Conservation (phyloP, 2,888 invertebrate species). For the Lithophane socia region DNA sequence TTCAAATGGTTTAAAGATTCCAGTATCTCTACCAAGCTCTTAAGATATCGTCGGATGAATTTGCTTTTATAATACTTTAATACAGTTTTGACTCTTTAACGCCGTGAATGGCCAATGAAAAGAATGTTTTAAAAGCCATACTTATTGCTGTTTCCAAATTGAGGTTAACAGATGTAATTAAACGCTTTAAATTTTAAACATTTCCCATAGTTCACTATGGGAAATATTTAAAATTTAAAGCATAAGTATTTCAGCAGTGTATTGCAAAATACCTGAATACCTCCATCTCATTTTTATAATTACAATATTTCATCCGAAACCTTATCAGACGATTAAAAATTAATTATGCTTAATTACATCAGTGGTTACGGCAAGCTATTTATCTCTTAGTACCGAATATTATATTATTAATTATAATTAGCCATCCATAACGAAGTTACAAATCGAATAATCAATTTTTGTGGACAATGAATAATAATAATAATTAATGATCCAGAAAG, state of each 20-base stretch:
- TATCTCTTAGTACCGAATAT: constrained; percentile 27
- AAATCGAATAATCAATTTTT: constrained; percentile 10
- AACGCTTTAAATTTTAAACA: background rate
- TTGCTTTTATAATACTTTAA: constrained; percentile 1
- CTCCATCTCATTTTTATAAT: constrained; percentile 21
- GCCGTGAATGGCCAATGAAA: background rate
- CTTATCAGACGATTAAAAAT: constrained; percentile 24
- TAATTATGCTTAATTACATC: constrained; percentile 32
- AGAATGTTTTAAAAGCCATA: background rate
- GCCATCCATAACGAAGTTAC: constrained; percentile 3
- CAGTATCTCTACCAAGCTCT: constrained; percentile 9
- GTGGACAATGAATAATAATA: background rate
- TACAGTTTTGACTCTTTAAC: constrained; percentile 1
- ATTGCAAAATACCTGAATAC: constrained; percentile 4
- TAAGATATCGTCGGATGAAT: background rate
- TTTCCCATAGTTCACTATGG: background rate
- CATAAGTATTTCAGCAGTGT: background rate
- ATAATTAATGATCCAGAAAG: too few species aligned
- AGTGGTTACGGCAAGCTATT: constrained; percentile 17
- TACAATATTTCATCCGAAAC: constrained; percentile 9
- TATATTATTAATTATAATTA: constrained; percentile 18
- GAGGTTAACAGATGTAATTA: background rate
- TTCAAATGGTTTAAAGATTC: constrained; percentile 22
- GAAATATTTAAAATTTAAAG: too few species aligned
- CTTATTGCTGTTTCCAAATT: background rate